Evolutionary conservation across 2,888 invertebrate genomes (phyloP), one percentile per base, ranked within the genome.

Genomic region (Conops quadrifasciatus): DNA sequence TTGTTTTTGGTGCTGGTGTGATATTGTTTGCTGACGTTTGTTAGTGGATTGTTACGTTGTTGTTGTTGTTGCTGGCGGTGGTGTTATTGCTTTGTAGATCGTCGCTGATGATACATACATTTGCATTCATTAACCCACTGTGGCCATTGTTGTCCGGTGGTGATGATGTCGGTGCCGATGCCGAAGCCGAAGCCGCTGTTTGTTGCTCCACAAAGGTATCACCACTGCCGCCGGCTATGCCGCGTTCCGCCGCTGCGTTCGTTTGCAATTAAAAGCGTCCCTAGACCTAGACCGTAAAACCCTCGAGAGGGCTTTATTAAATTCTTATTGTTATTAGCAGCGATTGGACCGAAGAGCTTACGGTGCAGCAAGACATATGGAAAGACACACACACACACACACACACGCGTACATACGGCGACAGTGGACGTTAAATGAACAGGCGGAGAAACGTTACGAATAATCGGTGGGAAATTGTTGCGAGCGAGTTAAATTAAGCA

Each of bases 71-170:
- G 47, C 11, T 65, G 58, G 58, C 47, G 65, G 43, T 65, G 59
- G 24, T 51, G 63, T 51, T 59, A 60, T 63, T 62, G 67, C 66
- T 60, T 49, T 80, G 47, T 81, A 84, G 85, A 85, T 85, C 77
- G 77, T 69, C 72, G 75, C 71, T 70, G 76, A 73, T 73, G 79
- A 79, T 80, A 83, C 83, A 82, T 82, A 80, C 21, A 62, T 85
- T 85, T 83, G 81, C 85, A 85, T 85, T 81, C 84, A 85, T 85
- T 85, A 85, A 84, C 85, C 85, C 83, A 85, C 82, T 83, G 81
- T 78, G 74, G 77, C 75, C 77, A 75, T 58, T 59, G n/a, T 15
- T 24, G 51, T 11, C 19, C 49, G 49, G 49, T 49, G n/a, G 45
- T 13, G 45, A 7, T 64, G 66, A n/a, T n/a, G n/a, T n/a, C 45